Evolutionary conservation across 2,797 vertebrate genomes (phyloP), one percentile per base, ranked within the genome.

Genomic region (Chloroceryle amazona): DNA sequence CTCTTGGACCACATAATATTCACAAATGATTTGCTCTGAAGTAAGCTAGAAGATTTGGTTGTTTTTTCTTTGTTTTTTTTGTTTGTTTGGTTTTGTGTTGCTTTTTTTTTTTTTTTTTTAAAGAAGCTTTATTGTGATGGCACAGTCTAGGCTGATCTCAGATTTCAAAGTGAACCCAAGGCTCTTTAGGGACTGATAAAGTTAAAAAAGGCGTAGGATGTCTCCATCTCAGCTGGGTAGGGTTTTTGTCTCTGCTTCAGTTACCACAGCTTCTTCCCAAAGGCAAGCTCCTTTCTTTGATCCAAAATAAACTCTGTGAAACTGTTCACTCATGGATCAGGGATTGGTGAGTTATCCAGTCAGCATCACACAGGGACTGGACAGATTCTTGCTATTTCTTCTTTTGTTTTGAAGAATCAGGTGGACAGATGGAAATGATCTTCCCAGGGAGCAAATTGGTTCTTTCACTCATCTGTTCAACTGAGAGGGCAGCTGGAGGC

Each of bases 231-330:
- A 76, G 66, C 63, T 92, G 80, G 67, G 26, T 55, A 89, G 35
- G 29, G 1, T 20, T 88, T 75, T 68, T 78, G 28, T 55, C 81
- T 79, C 86, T 90, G 62, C 80, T 80, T 93, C 82, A 81, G 92
- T 76, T 93, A 90, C 73, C 87, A 61, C 80, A 89, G 67, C 66
- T 90, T 93, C 85, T 94, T 90, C 81, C 79, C 80, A 86, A 82
- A 90, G 72, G 72, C 54, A 67, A 47, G 19, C 74, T 93, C 41
- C 29, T 88, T 70, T 39, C 55, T 91, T 89, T 93, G 71, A 90
- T 95, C 73, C 87, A 86, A 55, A 95, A 94, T 41, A 86, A 79
- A 83, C 70, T 91, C 87, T 49, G 63, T 63, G 86, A 94, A 95
- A 20, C 55, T 47, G 51, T 73, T 90, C 49, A 26, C 19, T 94